A percentile compares a stretch with the other conserved stretches of the same genome.
These are phyloP conservation scores for Machimus rusticus DNA, from an alignment of 2,888 invertebrate genomes.

Conservation along the genomic window DNA sequence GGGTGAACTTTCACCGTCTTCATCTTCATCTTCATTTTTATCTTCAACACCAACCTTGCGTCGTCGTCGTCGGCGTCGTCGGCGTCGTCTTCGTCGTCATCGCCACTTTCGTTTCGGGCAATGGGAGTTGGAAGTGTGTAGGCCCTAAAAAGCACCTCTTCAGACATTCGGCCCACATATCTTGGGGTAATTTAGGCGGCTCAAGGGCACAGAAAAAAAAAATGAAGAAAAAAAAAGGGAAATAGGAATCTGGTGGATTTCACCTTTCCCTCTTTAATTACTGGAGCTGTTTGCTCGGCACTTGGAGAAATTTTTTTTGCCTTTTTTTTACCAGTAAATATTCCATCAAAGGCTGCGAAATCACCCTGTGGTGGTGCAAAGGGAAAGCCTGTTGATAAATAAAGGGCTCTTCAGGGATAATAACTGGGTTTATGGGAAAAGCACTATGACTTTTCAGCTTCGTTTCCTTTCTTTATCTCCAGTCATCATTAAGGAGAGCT, in stretches of 20 bases:
- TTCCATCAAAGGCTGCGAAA: slow-evolving; percentile 8
- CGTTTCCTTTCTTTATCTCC: neutral
- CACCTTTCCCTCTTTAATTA: slow-evolving; percentile 31
- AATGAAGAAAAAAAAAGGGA: neutral
- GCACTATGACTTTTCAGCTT: slow-evolving; percentile 5
- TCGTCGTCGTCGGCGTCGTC: neutral
- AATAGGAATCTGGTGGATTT: neutral
- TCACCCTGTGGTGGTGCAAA: neutral
- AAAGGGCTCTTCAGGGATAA: slow-evolving; percentile 4
- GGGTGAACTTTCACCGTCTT: neutral
- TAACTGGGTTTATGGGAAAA: neutral
- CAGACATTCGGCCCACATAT: neutral
- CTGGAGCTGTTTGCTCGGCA: neutral
- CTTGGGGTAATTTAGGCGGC: neutral
- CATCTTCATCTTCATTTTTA: neutral
- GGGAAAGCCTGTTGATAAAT: neutral
- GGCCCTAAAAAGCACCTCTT: neutral
- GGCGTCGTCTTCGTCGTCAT: neutral
- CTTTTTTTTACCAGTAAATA: slow-evolving; percentile 13
- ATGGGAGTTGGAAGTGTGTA: neutral
- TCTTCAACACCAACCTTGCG: neutral
- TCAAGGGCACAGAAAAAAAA: neutral
- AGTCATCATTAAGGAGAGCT: neutral
- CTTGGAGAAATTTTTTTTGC: neutral
- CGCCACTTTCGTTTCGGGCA: neutral